Percentiles rank a stretch among this genome's conserved stretches.
Conservation (phyloP, 2,113 vertebrate genomes). For the Indicator maculatus region DNA sequence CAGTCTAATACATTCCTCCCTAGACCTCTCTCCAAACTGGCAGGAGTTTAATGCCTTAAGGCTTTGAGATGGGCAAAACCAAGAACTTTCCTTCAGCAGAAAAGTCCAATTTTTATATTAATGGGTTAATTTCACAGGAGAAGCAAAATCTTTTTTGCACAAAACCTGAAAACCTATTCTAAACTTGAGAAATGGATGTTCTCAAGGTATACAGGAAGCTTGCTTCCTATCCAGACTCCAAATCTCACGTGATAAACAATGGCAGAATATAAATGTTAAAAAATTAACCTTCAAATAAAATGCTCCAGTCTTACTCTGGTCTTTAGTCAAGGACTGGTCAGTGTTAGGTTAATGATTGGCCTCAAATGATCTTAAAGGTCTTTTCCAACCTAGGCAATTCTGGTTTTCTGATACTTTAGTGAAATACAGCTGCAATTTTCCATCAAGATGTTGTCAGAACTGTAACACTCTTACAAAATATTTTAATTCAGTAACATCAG, state of each 20-base stretch:
- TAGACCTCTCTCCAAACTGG: not conserved
- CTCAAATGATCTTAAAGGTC: too few species aligned
- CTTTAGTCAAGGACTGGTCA: too few species aligned
- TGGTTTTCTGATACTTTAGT: not conserved
- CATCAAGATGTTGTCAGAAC: not conserved
- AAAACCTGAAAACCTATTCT: not conserved
- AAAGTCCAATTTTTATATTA: not conserved
- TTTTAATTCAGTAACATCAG: not conserved
- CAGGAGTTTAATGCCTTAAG: not conserved
- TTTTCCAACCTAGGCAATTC: too few species aligned
- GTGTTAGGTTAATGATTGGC: too few species aligned
- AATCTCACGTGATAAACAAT: not conserved
- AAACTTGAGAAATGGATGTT: not conserved
- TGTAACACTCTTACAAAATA: not conserved
- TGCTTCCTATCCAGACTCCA: not conserved
- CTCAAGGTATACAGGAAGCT: not conserved
- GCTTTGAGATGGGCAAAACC: fast-evolving
- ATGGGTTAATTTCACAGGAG: not conserved
- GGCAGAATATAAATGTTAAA: not conserved
- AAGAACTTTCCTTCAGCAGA: not conserved
- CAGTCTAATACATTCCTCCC: not conserved
- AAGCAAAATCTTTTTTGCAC: not conserved
- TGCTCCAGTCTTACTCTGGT: not conserved
- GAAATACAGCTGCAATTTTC: not conserved
- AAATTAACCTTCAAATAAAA: not conserved